Evolutionary conservation across 2,888 invertebrate genomes (phyloP), one percentile per base, ranked within the genome.

Genomic region (Stenoptilia bipunctidactyla): DNA sequence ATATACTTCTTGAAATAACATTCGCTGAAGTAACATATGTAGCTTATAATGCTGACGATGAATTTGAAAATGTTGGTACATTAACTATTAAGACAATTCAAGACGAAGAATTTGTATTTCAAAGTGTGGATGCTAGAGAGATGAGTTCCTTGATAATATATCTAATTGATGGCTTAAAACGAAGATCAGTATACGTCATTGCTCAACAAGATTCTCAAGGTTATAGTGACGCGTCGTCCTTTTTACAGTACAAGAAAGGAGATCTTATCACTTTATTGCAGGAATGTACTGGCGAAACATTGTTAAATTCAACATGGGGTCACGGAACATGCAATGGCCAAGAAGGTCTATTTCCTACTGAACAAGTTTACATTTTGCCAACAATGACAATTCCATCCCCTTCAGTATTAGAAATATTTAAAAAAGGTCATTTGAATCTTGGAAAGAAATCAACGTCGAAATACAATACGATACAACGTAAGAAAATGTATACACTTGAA

Each of bases 91-190:
- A 88, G 40, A 97, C 96, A 0, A 90, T 96, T 34, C 89, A 92
- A 51, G 91, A 92, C 50, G 96, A 97, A 66, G 95, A 96, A 67
- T 96, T 94, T 67, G 89, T 92, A 2, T 97, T 98, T 69, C 92
- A 93, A 61, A 93, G 94, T 50, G 90, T 92, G 1, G 94, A 96
- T 59, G 92, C 96, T 0, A 90, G 92, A 54, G 95, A 94, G 71
- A 89, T 97, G 58, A 87, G 90, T 45, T 90, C 92, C 45, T 77
- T 97, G 10, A 89, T 97, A 1, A 91, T 92, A 48, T 92, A 89
- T 56, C 88, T 97, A 64, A 86, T 97, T 13, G 92, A 93, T 56
- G 96, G 96, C 2, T 80, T 98, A 35, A 95, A 93, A 66, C 89
- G 92, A 53, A 86, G 94, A 40, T 96, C 97, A 0, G 87, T 89